Evolutionary conservation across 1,140 invertebrate species (phyloP).

Genomic region (Homalodisca vitripennis): DNA sequence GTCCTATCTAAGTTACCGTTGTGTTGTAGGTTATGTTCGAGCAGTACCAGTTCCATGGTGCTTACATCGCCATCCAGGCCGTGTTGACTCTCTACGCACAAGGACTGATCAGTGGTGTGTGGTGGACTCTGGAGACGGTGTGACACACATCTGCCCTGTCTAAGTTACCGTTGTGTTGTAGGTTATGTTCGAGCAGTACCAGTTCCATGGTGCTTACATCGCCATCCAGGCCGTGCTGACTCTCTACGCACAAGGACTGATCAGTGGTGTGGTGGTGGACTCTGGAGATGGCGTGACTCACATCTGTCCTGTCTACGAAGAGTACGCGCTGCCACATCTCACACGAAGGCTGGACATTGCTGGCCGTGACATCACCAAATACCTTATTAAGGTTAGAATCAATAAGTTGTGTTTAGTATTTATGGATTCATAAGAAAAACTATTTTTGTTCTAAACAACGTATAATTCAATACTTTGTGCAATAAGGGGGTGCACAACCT

Average conservation of each 20-base stretch:
- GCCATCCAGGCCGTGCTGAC: constrained; percentile 98
- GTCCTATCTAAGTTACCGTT: too few species aligned
- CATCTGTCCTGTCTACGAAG: constrained; percentile 99
- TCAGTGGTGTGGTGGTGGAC: too few species aligned
- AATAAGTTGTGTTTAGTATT: too few species aligned
- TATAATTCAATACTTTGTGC: too few species aligned
- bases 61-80: constrained; percentile 98
- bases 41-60: too few species aligned
- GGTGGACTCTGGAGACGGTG: constrained; percentile 97
- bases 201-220: too few species aligned
- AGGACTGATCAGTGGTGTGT: constrained; percentile 98
- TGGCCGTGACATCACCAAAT: constrained; percentile 95
- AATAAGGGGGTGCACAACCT: too few species aligned
- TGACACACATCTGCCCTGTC: constrained; percentile 99
- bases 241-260: constrained; percentile 95
- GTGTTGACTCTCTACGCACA: constrained; percentile 98
- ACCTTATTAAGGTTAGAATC: constrained; percentile 98
- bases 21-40: too few species aligned
- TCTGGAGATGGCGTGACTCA: constrained; percentile 99
- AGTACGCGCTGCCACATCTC: constrained; percentile 93
- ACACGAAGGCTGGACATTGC: constrained; percentile 96
- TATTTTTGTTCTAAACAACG: too few species aligned
- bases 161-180: too few species aligned
- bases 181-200: too few species aligned
- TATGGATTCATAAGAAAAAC: too few species aligned